A percentile compares a stretch with the other conserved stretches of the same genome.
phyloP scores from a whole-genome alignment of 2,888 invertebrate genomes.

The Capitulum mitella region DNA sequence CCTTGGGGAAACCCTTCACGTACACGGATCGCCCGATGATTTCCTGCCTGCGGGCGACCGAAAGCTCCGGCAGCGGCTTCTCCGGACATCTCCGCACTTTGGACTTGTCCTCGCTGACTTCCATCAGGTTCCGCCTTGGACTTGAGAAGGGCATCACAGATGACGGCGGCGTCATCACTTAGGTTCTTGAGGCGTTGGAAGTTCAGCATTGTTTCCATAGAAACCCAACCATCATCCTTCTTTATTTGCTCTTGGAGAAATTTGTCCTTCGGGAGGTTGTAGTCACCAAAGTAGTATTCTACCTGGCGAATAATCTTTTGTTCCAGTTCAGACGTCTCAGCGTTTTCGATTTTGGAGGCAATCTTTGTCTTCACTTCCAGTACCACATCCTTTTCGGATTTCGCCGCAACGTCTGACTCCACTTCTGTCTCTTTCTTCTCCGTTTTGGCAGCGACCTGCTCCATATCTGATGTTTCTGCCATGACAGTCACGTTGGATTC shows the following conservation, averaged over 20 bases:
- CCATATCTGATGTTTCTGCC: no score
- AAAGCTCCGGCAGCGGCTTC: conserved; percentile 71
- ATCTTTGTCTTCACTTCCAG: no score
- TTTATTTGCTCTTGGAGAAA: conserved; percentile 63
- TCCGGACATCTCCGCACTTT: conserved; percentile 68
- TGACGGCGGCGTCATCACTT: conserved; percentile 58
- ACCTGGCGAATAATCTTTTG: conserved; percentile 58
- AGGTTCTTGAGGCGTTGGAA: conserved; percentile 78
- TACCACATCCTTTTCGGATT: no score
- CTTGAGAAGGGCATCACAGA: conserved; percentile 65
- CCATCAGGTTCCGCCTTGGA: conserved; percentile 63
- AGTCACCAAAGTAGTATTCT: conserved; percentile 73
- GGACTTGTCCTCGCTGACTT: conserved; percentile 59
- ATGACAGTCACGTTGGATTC: no score
- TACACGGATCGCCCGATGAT: conserved; percentile 70
- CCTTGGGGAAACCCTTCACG: conserved; percentile 75
- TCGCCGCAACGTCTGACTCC: neutral
- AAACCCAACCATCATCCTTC: conserved; percentile 61
- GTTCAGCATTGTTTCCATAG: conserved; percentile 69
- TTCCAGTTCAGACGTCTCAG: conserved; percentile 44
- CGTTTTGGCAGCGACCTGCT: neutral
- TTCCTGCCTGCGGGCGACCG: conserved; percentile 72
- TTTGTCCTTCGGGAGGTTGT: conserved; percentile 84
- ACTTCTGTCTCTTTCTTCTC: neutral
- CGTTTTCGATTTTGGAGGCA: no score